Percentiles rank a stretch among this genome's conserved stretches.
Conservation (phyloP, 2,113 vertebrate genomes). For the Crocuta crocuta region DNA sequence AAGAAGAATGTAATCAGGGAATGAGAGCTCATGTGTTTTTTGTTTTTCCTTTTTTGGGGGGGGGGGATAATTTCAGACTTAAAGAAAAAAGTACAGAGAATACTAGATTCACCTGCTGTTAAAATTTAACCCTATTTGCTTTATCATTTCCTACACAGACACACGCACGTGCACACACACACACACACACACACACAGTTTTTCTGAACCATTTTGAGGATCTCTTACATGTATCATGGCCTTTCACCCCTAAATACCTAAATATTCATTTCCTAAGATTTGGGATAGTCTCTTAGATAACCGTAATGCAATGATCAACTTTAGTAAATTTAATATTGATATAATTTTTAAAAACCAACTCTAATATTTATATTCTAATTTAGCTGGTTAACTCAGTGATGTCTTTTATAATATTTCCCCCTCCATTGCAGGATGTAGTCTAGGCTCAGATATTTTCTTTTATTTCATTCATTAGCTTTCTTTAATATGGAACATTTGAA, state of each 20-base stretch:
- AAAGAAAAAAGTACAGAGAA: background rate
- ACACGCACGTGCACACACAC: background rate
- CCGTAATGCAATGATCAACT: background rate
- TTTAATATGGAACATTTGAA: background rate
- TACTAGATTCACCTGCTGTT: background rate
- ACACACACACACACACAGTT: background rate
- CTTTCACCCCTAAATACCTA: background rate
- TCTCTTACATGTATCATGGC: background rate
- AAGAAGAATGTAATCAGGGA: background rate
- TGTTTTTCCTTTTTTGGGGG: background rate
- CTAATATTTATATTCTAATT: background rate
- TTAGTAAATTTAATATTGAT: background rate
- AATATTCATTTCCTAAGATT: conserved; percentile 8
- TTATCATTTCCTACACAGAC: background rate
- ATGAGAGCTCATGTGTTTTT: background rate
- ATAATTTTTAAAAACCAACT: background rate
- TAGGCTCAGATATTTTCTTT: background rate
- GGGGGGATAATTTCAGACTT: conserved; percentile 40
- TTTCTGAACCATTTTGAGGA: conserved; percentile 39
- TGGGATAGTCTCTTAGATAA: conserved; percentile 2
- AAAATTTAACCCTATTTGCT: background rate
- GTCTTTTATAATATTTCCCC: background rate
- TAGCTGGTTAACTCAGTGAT: background rate
- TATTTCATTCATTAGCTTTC: background rate
- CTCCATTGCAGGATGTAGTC: background rate